Conservation (phyloP, 2,888 invertebrate genomes). For the Amiota minor region DNA sequence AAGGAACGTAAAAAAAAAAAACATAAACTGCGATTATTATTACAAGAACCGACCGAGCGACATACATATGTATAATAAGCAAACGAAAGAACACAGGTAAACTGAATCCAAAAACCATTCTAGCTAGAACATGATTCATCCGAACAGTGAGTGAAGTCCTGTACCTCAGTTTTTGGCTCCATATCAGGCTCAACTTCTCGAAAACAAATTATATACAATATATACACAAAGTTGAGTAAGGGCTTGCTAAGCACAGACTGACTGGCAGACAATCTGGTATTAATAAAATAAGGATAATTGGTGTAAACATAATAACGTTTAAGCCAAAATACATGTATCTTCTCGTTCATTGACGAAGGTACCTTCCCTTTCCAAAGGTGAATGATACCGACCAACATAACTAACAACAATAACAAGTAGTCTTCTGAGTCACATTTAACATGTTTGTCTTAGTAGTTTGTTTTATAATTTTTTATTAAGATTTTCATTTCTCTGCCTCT, state of each 20-base stretch:
- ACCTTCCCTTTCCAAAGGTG: not conserved
- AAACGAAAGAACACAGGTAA: not conserved
- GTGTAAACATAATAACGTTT: conserved; percentile 70
- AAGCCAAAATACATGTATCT: conserved; percentile 60
- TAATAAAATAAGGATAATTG: conserved; percentile 72
- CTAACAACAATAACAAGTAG: conserved; percentile 35
- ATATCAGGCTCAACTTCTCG: no score
- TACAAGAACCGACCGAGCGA: not conserved
- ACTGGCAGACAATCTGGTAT: conserved; percentile 47
- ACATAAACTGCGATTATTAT: conserved; percentile 27
- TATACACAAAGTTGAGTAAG: not conserved
- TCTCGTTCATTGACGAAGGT: not conserved
- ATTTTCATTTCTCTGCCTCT: conserved; percentile 62
- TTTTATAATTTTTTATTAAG: conserved; percentile 48
- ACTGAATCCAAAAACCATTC: not conserved
- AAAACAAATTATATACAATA: no score
- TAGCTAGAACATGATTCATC: not conserved
- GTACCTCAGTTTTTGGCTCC: no score
- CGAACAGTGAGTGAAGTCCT: no score
- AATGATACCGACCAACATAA: conserved; percentile 16
- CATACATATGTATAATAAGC: no score
- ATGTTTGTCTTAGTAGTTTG: conserved; percentile 37
- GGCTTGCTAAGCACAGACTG: not conserved
- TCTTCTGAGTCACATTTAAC: not conserved
- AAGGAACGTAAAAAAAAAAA: conserved; percentile 12